These are phyloP conservation scores for Tarsius wallacei DNA, from an alignment of 2,797 vertebrate genomes.

Conservation along the genomic window DNA sequence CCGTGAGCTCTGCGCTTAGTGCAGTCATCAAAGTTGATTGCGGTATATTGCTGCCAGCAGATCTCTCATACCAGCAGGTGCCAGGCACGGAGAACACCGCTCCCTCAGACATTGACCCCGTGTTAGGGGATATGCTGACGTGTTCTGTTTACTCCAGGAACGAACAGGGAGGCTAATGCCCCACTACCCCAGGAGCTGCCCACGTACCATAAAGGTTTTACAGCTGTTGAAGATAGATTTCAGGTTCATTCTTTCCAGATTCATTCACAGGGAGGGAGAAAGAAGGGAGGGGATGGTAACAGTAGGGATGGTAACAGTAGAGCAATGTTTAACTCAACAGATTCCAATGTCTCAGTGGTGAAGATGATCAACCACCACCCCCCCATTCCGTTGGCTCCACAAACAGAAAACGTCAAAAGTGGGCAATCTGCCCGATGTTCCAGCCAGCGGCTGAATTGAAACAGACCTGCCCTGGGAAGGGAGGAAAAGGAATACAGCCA, in stretches of 20 bases:
- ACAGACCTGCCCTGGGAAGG: slow-evolving; percentile 72
- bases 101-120: slow-evolving; percentile 94
- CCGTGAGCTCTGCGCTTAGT: slow-evolving; percentile 90
- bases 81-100: slow-evolving; percentile 95
- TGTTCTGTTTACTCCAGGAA: slow-evolving; percentile 89
- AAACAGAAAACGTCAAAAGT: slow-evolving; percentile 84
- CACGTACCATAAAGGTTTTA: slow-evolving; percentile 92
- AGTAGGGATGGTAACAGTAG: slow-evolving; percentile 75
- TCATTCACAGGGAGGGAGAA: slow-evolving; percentile 90
- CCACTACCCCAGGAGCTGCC: slow-evolving; percentile 89
- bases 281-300: slow-evolving; percentile 84
- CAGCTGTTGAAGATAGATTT: slow-evolving; percentile 89
- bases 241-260: slow-evolving; percentile 91
- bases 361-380: slow-evolving; percentile 78
- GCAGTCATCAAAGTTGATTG: slow-evolving; percentile 93
- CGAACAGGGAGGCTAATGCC: slow-evolving; percentile 86
- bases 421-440: slow-evolving; percentile 75
- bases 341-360: slow-evolving; percentile 87
- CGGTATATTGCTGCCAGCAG: slow-evolving; percentile 88
- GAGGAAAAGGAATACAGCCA: slow-evolving; percentile 68
- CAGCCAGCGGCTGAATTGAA: slow-evolving; percentile 81
- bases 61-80: slow-evolving; percentile 94
- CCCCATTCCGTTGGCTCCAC: slow-evolving; percentile 84
- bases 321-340: slow-evolving; percentile 91
- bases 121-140: slow-evolving; percentile 90